phyloP scores from a whole-genome alignment of 2,113 vertebrate genomes.

The Mus spicilegus region DNA sequence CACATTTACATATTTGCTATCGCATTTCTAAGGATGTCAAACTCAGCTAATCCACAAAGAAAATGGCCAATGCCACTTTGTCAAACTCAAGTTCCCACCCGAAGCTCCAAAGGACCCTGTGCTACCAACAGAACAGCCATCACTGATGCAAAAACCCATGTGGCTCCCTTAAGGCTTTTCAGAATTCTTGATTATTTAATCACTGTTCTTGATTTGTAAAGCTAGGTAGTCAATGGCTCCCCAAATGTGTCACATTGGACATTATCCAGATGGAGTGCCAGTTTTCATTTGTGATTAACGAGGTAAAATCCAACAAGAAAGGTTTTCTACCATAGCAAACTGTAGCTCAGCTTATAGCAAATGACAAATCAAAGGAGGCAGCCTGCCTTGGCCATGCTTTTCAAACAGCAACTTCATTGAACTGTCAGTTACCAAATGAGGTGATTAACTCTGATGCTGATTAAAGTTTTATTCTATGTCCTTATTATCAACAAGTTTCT shows the following conservation, averaged over 20 bases:
- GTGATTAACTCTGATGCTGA: constrained; percentile 86
- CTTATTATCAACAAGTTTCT: constrained; percentile 72
- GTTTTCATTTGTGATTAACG: constrained; percentile 90
- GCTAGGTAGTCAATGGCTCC: constrained; percentile 88
- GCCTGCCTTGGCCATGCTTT: constrained; percentile 85
- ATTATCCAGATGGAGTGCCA: constrained; percentile 90
- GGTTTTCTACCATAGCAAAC: constrained; percentile 85
- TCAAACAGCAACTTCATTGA: constrained; percentile 88
- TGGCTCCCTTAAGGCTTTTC: constrained; percentile 87
- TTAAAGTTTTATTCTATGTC: constrained; percentile 82
- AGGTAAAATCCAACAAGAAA: constrained; percentile 88
- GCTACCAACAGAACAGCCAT: constrained; percentile 85
- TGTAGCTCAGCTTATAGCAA: constrained; percentile 85
- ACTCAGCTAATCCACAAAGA: constrained; percentile 81
- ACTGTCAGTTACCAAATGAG: constrained; percentile 87
- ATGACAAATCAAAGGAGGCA: constrained; percentile 90
- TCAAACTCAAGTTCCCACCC: constrained; percentile 83
- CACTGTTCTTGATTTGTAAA: constrained; percentile 90
- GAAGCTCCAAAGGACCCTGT: constrained; percentile 82
- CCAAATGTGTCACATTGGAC: constrained; percentile 89
- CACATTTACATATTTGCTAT: constrained; percentile 76
- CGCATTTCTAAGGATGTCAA: constrained; percentile 78
- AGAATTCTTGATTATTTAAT: constrained; percentile 92
- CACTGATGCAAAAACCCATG: constrained; percentile 85
- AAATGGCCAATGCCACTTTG: constrained; percentile 73